phyloP scores from a whole-genome alignment of 2,113 vertebrate species.

The Gymnorhina tibicen region DNA sequence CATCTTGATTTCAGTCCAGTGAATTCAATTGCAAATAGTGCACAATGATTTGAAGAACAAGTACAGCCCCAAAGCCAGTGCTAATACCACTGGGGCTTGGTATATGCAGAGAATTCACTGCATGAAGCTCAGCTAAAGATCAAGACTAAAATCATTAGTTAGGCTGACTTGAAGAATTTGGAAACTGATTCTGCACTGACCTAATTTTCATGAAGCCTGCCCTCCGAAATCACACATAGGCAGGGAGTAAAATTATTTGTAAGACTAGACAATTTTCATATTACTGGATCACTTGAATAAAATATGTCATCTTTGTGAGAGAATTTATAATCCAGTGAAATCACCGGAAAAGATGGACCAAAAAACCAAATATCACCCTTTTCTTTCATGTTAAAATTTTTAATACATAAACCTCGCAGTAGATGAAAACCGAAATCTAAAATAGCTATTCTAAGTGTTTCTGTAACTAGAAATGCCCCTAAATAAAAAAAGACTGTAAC shows the following conservation, averaged over 20 bases:
- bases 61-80: not conserved
- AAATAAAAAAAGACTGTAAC: not conserved
- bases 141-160: not conserved
- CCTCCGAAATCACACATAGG: not conserved
- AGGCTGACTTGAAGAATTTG: not conserved
- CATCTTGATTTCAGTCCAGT: not conserved
- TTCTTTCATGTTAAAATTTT: not conserved
- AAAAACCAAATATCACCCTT: not conserved
- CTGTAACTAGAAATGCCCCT: not conserved
- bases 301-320: not conserved
- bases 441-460: not conserved
- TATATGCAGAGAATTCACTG: not conserved
- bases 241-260: not conserved
- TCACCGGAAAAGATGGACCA: not conserved
- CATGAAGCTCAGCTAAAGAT: not conserved
- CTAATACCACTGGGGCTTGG: not conserved
- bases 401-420: not conserved
- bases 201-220: not conserved
- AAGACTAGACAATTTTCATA: not conserved
- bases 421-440: not conserved
- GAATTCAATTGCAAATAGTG: not conserved
- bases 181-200: not conserved
- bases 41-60: not conserved
- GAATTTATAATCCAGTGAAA: not conserved
- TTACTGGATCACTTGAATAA: not conserved